These are phyloP conservation scores for Drosophila nigricruria DNA, from an alignment of 2,888 invertebrate species.

Conservation along the genomic window DNA sequence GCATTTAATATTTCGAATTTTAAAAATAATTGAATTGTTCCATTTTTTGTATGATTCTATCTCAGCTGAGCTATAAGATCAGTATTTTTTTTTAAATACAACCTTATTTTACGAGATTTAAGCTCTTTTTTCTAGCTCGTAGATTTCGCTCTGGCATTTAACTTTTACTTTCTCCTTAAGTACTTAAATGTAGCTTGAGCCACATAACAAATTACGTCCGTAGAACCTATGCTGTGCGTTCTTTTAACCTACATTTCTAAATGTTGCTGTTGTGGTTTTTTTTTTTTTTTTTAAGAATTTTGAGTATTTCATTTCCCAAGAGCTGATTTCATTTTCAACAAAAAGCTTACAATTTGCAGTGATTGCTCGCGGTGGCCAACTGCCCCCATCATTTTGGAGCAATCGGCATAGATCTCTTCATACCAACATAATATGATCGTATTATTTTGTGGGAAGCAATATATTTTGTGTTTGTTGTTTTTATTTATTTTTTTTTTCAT, in stretches of 20 bases:
- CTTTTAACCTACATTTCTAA: constrained; percentile 45
- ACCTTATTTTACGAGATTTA: constrained; percentile 20
- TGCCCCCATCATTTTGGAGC: constrained; percentile 41
- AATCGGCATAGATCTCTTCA: constrained; percentile 58
- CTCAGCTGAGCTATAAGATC: constrained; percentile 8
- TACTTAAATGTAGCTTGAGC: constrained; percentile 41
- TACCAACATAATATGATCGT: constrained; percentile 25
- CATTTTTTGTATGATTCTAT: background rate
- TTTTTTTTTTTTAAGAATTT: constrained; percentile 28
- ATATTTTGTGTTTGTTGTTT: constrained; percentile 26
- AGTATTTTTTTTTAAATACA: constrained; percentile 11
- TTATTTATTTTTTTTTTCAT: background rate
- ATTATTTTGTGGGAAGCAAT: constrained; percentile 39
- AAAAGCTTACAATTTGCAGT: constrained; percentile 66
- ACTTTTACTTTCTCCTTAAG: constrained; percentile 56
- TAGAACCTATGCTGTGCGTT: constrained; percentile 31
- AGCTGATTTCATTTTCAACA: constrained; percentile 69
- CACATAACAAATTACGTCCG: constrained; percentile 52
- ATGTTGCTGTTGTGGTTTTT: background rate
- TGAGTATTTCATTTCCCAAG: constrained; percentile 38
- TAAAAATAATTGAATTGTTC: background rate
- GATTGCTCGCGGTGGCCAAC: constrained; percentile 44
- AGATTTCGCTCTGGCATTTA: constrained; percentile 30
- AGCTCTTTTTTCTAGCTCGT: constrained; percentile 13
- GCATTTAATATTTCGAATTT: background rate